Base-by-base conservation (phyloP, 2,113 vertebrate genomes). In the Nestor notabilis region DNA sequence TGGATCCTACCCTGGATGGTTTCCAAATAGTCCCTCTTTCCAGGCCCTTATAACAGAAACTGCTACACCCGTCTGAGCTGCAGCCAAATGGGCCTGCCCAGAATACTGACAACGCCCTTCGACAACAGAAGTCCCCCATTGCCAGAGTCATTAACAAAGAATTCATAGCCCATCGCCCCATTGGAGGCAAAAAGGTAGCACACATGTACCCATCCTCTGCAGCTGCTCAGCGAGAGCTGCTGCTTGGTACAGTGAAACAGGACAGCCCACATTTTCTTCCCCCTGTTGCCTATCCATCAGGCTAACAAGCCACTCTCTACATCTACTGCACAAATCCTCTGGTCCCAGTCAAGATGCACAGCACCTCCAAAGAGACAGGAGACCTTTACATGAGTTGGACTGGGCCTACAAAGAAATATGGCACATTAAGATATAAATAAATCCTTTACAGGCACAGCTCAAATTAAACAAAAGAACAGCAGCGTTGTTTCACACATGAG, bases 11-110 rank as follows among this genome's bases (percentile, higher is more conserved):
- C 79, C 69, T 87, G 64, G 43, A 55, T 78, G 60, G 24, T 55
- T 87, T 90, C 93, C 90, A 93, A 78, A 24, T 6, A 93, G 50
- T 92, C 61, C 86, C 35, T 93, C 80, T 95, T 90, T 96, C 83
- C 68, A 68, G 52, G 83, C 15, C 83, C 72, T 78, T 68, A 17
- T 41, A 93, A 90, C 60, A 96, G 96, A 96, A 95, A 94, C 92
- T 94, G 89, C 64, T 97, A 94, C 94, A 71, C 92, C 95, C 61
- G 2, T 64, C 69, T 78, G 58, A 81, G 56, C 25, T 31, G 86
- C 86, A 96, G 79, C 83, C 95, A 92, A 86, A 43, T 55, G 61
- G 60, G 82, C 58, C 83, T 88, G 90, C 80, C 83, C 85, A 65
- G 43, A 77, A 71, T 75, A 75, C 65, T 11, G 55, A 24, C 80